These are phyloP conservation scores for Drosophila busckii DNA, from an alignment of 1,140 invertebrate genomes.

Conservation along the genomic window DNA sequence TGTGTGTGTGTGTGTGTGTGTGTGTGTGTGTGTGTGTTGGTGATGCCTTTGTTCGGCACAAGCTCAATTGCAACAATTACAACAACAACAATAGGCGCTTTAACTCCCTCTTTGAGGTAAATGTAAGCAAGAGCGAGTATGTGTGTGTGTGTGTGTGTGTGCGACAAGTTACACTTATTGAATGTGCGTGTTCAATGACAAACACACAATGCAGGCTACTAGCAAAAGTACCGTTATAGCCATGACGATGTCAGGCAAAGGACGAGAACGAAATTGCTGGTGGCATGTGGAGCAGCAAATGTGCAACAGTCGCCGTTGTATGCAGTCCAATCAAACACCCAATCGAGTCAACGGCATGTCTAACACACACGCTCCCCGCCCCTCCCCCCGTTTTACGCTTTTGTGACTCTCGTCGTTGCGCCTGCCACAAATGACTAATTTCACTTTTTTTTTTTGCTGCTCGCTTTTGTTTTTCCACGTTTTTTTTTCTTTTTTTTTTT, in stretches of 20 bases:
- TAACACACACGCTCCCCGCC: not conserved
- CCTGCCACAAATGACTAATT: constrained; percentile 65
- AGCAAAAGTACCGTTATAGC: constrained; percentile 32
- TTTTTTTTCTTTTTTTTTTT: constrained; percentile 8
- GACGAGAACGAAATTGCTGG: constrained; percentile 67
- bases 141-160: constrained; percentile 32
- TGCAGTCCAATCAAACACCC: not conserved
- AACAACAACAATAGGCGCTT: constrained; percentile 56
- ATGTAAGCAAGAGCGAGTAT: constrained; percentile 34
- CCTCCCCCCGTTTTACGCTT: not conserved
- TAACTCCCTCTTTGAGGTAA: constrained; percentile 42
- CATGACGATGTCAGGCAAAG: too few species aligned
- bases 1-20: constrained; percentile 4
- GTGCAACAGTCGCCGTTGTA: constrained; percentile 62
- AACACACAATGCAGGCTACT: constrained; percentile 49
- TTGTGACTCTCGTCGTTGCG: constrained; percentile 20
- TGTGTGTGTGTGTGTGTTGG: constrained; percentile 4
- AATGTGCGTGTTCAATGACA: constrained; percentile 71
- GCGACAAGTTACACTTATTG: constrained; percentile 33
- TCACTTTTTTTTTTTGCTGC: constrained; percentile 30
- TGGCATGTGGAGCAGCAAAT: too few species aligned
- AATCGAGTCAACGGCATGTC: not conserved
- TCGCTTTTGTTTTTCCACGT: not conserved
- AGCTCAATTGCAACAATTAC: constrained; percentile 73
- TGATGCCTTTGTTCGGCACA: constrained; percentile 48